These are phyloP conservation scores for Theristus sp. DNA, from an alignment of 2,888 invertebrate species.

Conservation along the genomic window DNA sequence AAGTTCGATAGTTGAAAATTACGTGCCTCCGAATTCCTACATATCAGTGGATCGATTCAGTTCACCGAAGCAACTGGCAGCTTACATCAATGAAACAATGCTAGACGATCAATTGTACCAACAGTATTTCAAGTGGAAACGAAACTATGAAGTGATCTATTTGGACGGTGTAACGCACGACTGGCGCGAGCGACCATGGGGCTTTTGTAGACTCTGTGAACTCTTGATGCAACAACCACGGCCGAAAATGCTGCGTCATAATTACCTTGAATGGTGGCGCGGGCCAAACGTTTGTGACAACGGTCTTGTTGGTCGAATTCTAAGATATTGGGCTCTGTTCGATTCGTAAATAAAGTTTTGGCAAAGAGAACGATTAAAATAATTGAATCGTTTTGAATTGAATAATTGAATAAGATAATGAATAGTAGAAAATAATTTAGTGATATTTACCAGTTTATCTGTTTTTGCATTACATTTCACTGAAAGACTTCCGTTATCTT, in stretches of 20 bases:
- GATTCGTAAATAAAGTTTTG: too few species aligned
- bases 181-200: conserved; percentile 23
- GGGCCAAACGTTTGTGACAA: neutral
- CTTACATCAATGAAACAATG: neutral
- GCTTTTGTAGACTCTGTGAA: conserved; percentile 20
- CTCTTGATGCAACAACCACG: neutral
- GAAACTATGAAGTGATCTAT: neutral
- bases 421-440: too few species aligned
- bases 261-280: neutral
- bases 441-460: too few species aligned
- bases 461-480: too few species aligned
- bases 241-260: neutral
- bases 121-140: neutral
- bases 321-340: too few species aligned
- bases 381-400: too few species aligned
- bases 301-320: neutral
- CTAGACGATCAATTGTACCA: neutral
- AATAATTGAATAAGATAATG: too few species aligned
- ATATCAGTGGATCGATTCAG: neutral
- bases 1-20: neutral
- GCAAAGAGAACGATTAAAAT: too few species aligned
- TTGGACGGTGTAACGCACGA: conserved; percentile 13
- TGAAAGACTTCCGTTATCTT: too few species aligned
- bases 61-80: neutral
- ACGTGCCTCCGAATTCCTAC: neutral